A percentile compares a stretch with the other conserved stretches of the same genome.
These are phyloP conservation scores for Orussus abietinus DNA, from an alignment of 1,140 invertebrate species.

Conservation along the genomic window DNA sequence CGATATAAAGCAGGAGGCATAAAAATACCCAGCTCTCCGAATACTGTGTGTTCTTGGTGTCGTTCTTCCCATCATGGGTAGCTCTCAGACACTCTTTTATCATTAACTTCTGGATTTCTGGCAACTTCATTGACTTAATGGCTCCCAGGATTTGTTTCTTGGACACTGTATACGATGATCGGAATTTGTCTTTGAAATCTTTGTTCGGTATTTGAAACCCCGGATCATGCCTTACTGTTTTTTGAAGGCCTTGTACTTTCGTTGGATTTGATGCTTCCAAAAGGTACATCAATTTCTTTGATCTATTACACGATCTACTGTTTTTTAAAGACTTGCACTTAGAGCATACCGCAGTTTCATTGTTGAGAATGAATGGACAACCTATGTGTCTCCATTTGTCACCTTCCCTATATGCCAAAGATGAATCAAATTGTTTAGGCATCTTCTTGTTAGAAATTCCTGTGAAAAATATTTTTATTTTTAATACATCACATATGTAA, in stretches of 20 bases:
- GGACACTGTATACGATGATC: constrained; percentile 1
- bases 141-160: constrained; percentile 8
- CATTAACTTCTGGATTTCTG: constrained; percentile 40
- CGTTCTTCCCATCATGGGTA: no score
- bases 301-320: no score
- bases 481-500: constrained; percentile 10
- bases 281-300: no score
- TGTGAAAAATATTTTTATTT: constrained; percentile 15
- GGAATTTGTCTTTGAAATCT: constrained; percentile 11
- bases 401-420: constrained; percentile 32
- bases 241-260: constrained; percentile 19
- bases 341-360: constrained; percentile 29
- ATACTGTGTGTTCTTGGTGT: constrained; percentile 23
- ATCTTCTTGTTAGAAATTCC: constrained; percentile 11
- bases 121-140: constrained; percentile 29
- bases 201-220: no score
- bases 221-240: no score
- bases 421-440: constrained; percentile 12
- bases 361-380: constrained; percentile 40
- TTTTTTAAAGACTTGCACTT: constrained; percentile 37
- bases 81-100: constrained; percentile 35
- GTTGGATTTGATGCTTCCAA: no score
- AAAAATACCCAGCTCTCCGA: constrained; percentile 38
- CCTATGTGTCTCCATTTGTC: constrained; percentile 39
- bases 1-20: constrained; percentile 32